Base-by-base conservation (phyloP, 2,113 vertebrate genomes). In the Elachura formosa region DNA sequence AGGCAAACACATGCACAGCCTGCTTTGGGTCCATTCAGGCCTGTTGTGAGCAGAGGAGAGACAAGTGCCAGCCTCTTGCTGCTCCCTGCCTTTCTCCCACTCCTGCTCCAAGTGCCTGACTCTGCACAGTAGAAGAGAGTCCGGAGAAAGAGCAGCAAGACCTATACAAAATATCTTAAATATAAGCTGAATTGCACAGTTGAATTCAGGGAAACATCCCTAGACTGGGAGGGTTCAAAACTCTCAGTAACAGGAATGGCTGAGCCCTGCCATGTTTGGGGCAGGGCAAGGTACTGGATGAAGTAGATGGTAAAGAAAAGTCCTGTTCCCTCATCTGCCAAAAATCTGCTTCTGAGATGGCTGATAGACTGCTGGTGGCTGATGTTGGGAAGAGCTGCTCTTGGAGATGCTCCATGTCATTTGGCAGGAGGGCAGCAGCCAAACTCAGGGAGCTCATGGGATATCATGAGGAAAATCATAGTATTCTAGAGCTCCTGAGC, bases 371-470 rank as follows among this genome's bases (percentile, higher is more conserved):
- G 36, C 0, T 0, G 5, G 56, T 2, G 10, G 22, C 46, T 75
- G 72, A 31, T 11, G 34, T 1, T 52, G 62, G 52, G 26, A 74
- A 52, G 55, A 0, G 1, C 33, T 45, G 54, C 45, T 48, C 76
- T 88, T 0, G 0, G 49, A 55, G 15, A 26, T 33, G 55, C 55
- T n/a, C 4, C 0, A 0, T 26, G 16, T 15, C 26, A 38, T 45
- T n/a, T 1, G 5, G 29, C 48, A 91, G 52, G 28, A 58, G 10
- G 38, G 36, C 0, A 11, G 49, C 6, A 14, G 78, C 34, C 0
- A 0, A 67, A 41, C 63, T 29, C 40, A 6, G 54, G 36, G 45
- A 40, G 36, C 12, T 40, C 0, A 0, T 16, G 31, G 46, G 38
- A 5, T 7, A 31, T 29, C n/a, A 23, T 11, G 33, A 55, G 31